These are phyloP conservation scores for Azorinus chamasolen DNA, from an alignment of 2,888 invertebrate species.

Conservation along the genomic window DNA sequence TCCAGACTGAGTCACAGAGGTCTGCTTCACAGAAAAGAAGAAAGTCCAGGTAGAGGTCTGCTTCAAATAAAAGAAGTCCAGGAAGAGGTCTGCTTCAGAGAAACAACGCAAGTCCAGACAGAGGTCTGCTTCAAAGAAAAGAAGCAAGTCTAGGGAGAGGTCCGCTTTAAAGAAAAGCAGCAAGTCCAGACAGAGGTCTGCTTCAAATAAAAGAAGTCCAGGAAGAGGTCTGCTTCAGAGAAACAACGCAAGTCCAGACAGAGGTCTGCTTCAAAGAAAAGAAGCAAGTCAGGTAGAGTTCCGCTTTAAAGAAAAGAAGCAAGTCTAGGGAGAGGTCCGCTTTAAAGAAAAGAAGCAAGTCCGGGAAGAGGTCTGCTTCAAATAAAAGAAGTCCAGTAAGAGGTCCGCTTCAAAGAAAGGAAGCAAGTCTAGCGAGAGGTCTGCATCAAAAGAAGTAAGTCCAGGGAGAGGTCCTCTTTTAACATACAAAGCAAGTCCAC, in stretches of 20 bases:
- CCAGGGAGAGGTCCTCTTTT: constrained; percentile 22
- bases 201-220: constrained; percentile 44
- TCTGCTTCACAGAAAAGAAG: constrained; percentile 30
- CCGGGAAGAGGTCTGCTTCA: no score
- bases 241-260: constrained; percentile 47
- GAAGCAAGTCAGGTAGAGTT: constrained; percentile 39
- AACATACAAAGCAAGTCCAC: constrained; percentile 18
- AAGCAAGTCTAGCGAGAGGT: constrained; percentile 33
- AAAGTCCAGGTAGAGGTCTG: constrained; percentile 15
- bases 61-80: constrained; percentile 33
- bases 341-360: no score
- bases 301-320: constrained; percentile 45
- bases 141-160: constrained; percentile 23
- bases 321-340: constrained; percentile 33
- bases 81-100: constrained; percentile 28
- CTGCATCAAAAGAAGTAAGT: constrained; percentile 19
- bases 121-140: no score
- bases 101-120: constrained; percentile 28
- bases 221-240: constrained; percentile 30
- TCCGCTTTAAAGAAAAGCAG: constrained; percentile 32
- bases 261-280: constrained; percentile 40
- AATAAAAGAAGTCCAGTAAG: constrained; percentile 45
- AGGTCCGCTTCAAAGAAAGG: constrained; percentile 36
- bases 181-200: constrained; percentile 27
- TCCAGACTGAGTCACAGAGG: constrained; percentile 22